Base-by-base conservation (phyloP, 2,113 vertebrate genomes). In the Taurulus bubalis region DNA sequence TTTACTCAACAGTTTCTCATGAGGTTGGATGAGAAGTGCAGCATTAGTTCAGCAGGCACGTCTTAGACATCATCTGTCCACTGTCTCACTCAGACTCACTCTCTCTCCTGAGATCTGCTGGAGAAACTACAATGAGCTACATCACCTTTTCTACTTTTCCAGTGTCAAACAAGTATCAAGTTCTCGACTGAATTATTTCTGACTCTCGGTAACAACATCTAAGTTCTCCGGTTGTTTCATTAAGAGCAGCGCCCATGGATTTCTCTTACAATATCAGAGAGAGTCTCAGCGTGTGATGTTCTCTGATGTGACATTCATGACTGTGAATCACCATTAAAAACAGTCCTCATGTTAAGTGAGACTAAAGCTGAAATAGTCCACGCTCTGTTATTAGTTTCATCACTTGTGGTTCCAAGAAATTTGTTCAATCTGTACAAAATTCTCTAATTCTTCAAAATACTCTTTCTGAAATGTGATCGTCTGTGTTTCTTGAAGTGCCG, bases 21-120 rank as follows among this genome's bases (percentile, higher is more conserved):
- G 11, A 32, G 38, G 45, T 24, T 22, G 15, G 42, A 78, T 59
- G 47, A 28, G 71, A 79, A 78, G 16, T 32, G 24, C 45, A 74
- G 59, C 77, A 24, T 34, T 71, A 24, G 59, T 38, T 58, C 66
- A 56, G 47, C 66, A 26, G 36, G 14, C 68, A 60, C 24, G 30
- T 66, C 22, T 8, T 8, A 30, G 42, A 16, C 55, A 36, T n/a
- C 3, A 3, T 58, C 67, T 24, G 38, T 66, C 49, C 66, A 9
- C 32, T 2, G 18, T 16, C 34, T 71, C 58, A 7, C 45, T 67
- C 63, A 36, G 32, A 60, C 51, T 59, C 77, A 32, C 26, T 7
- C 45, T 55, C 45, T 55, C 42, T 40, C 67, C 60, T 22, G 59
- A 71, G 76, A 51, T 36, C 76, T 12, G 28, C 32, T 51, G n/a